A percentile compares a stretch with the other conserved stretches of the same genome.
Conservation (phyloP, 1,140 invertebrate genomes). For the Bathynomus jamesi region DNA sequence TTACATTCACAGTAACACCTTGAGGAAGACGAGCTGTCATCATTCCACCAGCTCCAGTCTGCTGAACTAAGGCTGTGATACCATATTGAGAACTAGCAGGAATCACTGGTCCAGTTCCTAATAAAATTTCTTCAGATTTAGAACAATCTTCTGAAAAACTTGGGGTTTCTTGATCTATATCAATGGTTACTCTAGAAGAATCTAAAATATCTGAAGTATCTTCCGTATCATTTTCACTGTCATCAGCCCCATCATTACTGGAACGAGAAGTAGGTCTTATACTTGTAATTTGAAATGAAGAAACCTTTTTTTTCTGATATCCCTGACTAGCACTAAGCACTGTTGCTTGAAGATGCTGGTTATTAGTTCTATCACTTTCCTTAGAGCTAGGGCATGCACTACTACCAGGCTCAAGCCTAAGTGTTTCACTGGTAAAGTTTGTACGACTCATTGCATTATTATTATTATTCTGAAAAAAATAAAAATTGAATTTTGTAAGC, state of each 20-base stretch:
- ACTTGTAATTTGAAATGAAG: constrained; percentile 88
- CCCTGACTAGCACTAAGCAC: constrained; percentile 6
- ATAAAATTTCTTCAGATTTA: constrained; percentile 57
- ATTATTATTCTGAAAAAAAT: background rate
- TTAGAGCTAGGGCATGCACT: background rate
- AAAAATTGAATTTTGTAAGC: too few relatives aligned
- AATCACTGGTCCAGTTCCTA: constrained; percentile 68
- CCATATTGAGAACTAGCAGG: constrained; percentile 75
- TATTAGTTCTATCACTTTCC: constrained; percentile 9
- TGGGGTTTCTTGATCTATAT: constrained; percentile 53
- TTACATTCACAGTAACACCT: constrained; percentile 83
- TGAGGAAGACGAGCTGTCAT: constrained; percentile 56
- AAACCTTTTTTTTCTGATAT: constrained; percentile 59
- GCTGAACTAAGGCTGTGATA: constrained; percentile 62
- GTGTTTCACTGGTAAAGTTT: constrained; percentile 11
- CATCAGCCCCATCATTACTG: constrained; percentile 77
- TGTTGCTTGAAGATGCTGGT: constrained; percentile 1
- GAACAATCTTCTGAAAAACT: constrained; percentile 76
- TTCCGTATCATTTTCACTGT: constrained; percentile 86
- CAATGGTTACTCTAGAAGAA: constrained; percentile 25
- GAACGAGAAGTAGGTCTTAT: constrained; percentile 68
- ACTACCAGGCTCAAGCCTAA: constrained; percentile 1
- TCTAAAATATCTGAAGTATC: constrained; percentile 46
- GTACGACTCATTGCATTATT: constrained; percentile 3
- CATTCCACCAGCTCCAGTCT: constrained; percentile 43